These are phyloP conservation scores for Thaumetopoea pityocampa DNA, from an alignment of 1,140 invertebrate genomes.

Conservation along the genomic window DNA sequence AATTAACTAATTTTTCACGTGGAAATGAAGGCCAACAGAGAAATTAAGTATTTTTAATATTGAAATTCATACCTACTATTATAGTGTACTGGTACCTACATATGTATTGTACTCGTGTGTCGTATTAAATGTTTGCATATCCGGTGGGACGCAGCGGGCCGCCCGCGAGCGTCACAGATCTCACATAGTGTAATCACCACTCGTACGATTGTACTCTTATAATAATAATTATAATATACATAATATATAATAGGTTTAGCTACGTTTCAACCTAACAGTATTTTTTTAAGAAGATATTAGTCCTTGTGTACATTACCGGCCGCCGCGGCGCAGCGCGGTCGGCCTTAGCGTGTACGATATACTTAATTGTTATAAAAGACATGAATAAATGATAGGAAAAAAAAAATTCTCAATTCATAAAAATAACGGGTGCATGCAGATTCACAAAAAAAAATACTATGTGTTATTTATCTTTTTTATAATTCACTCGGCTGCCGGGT, in stretches of 20 bases:
- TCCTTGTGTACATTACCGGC: constrained; percentile 69
- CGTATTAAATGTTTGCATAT: constrained; percentile 68
- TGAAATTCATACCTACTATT: constrained; percentile 66
- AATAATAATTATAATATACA: constrained; percentile 65
- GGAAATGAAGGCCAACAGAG: constrained; percentile 69
- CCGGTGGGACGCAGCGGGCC: constrained; percentile 63
- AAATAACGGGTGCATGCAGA: constrained; percentile 73
- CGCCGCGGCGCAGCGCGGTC: constrained; percentile 48
- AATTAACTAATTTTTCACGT: constrained; percentile 71
- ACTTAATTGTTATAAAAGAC: constrained; percentile 73
- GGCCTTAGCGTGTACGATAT: constrained; percentile 67
- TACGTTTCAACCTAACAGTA: constrained; percentile 75
- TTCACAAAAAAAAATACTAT: constrained; percentile 67
- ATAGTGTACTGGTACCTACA: constrained; percentile 49
- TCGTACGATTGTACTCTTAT: constrained; percentile 67
- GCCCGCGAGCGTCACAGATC: constrained; percentile 65
- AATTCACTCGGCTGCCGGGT: constrained; percentile 62
- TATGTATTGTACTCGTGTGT: constrained; percentile 60
- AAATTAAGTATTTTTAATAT: constrained; percentile 76
- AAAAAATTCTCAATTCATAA: constrained; percentile 72
- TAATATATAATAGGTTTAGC: constrained; percentile 71
- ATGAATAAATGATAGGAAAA: constrained; percentile 71
- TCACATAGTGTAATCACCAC: constrained; percentile 71
- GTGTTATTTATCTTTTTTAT: constrained; percentile 76
- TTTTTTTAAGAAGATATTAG: constrained; percentile 76